Evolutionary conservation across 1,140 invertebrate species (phyloP).

Genomic region (Orius insidiosus): DNA sequence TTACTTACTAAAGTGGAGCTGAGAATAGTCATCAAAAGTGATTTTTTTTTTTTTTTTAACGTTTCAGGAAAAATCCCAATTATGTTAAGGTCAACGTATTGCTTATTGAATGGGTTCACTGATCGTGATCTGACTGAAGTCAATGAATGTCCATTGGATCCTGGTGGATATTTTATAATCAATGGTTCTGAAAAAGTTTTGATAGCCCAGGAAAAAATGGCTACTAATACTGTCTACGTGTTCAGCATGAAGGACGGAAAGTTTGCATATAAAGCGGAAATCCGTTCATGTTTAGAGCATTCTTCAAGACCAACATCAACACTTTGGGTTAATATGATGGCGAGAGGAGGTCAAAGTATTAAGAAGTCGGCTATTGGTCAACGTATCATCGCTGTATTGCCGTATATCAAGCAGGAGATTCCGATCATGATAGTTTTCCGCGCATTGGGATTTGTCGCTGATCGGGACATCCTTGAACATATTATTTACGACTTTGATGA

Average conservation of each 20-base stretch:
- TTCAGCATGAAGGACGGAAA: constrained; percentile 98
- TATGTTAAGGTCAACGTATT: constrained; percentile 95
- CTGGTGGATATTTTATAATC: constrained; percentile 92
- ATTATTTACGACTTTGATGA: constrained; percentile 99
- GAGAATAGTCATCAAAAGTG: background rate
- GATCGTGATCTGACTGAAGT: constrained; percentile 97
- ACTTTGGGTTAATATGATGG: constrained; percentile 99
- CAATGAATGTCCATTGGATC: constrained; percentile 97
- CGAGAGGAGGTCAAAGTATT: constrained; percentile 81
- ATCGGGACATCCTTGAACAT: constrained; percentile 95
- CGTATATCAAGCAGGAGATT: constrained; percentile 98
- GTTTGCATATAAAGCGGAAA: constrained; percentile 95
- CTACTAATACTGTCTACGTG: constrained; percentile 98
- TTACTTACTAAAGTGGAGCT: too few species aligned
- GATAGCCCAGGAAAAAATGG: constrained; percentile 99
- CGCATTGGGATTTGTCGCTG: constrained; percentile 93
- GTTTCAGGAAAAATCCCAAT: constrained; percentile 79
- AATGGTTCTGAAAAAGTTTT: constrained; percentile 92
- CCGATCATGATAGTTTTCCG: constrained; percentile 98
- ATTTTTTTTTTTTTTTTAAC: background rate
- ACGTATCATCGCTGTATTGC: constrained; percentile 90
- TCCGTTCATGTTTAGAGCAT: constrained; percentile 91
- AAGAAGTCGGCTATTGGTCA: constrained; percentile 97
- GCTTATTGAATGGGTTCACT: constrained; percentile 76
- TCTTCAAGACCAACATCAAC: constrained; percentile 82